Percentiles rank a stretch among this genome's conserved stretches.
Evolutionary conservation across 2,888 invertebrate genomes (phyloP).

Genomic region (Pantelozetes paolii): DNA sequence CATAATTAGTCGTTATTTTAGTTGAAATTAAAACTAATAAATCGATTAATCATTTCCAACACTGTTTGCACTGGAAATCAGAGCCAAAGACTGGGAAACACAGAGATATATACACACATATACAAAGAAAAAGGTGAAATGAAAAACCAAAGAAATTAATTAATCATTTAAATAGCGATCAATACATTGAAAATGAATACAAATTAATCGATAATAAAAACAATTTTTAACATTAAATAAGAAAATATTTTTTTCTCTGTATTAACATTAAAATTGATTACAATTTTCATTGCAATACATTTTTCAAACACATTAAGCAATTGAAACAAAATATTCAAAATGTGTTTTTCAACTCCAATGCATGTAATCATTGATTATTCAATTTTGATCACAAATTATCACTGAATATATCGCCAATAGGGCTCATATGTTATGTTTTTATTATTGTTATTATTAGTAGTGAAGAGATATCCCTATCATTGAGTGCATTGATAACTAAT

Average conservation of each 20-base stretch:
- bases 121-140: neutral
- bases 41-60: constrained; percentile 12
- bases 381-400: neutral
- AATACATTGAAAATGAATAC: neutral
- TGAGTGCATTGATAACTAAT: constrained; percentile 1
- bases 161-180: neutral
- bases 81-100: neutral
- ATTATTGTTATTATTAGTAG: neutral
- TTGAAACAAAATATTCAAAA: neutral
- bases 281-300: too few relatives aligned
- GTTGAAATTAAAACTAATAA: neutral
- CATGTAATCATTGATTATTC: neutral
- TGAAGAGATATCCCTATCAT: neutral
- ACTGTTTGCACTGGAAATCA: neutral
- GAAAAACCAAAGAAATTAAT: neutral
- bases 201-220: neutral
- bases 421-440: neutral
- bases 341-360: neutral
- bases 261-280: too few relatives aligned
- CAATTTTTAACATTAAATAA: neutral
- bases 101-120: neutral
- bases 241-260: neutral
- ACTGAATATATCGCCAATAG: constrained; percentile 5
- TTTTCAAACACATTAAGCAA: neutral
- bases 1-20: constrained; percentile 10